These are phyloP conservation scores for Pteruthius melanotis DNA, from an alignment of 2,113 vertebrate genomes.

Conservation along the genomic window DNA sequence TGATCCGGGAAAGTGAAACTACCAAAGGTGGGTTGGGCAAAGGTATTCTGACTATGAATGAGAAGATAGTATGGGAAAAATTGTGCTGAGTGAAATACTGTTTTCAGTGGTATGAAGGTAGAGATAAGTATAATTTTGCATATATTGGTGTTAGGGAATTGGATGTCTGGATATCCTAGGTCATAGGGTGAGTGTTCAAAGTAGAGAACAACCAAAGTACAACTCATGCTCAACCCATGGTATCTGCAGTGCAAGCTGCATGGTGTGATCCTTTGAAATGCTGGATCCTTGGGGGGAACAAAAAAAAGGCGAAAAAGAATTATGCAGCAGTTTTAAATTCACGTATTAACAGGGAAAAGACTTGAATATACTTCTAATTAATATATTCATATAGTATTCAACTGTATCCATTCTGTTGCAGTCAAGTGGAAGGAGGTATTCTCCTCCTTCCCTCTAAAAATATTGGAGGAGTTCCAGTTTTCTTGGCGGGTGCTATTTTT, in stretches of 20 bases:
- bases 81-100: neutral
- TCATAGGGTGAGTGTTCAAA: neutral
- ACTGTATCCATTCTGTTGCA: conserved; percentile 3
- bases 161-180: neutral
- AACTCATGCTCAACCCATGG: neutral
- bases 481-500: neutral
- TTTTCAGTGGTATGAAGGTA: neutral
- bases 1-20: conserved; percentile 97
- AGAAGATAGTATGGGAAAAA: neutral
- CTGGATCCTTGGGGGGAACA: neutral
- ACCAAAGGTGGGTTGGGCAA: conserved; percentile 85
- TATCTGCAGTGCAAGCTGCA: neutral
- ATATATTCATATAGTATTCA: neutral
- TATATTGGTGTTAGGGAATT: neutral
- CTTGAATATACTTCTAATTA: neutral
- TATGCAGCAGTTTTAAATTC: neutral
- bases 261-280: neutral
- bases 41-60: neutral
- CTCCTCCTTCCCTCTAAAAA: conserved; percentile 14
- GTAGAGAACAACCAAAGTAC: neutral
- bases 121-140: neutral
- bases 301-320: neutral
- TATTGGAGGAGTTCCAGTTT: conserved; percentile 3
- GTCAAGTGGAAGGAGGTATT: neutral
- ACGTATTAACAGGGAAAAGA: neutral